Conservation (phyloP, 2,888 invertebrate species). For the Drosophila meridiana region DNA sequence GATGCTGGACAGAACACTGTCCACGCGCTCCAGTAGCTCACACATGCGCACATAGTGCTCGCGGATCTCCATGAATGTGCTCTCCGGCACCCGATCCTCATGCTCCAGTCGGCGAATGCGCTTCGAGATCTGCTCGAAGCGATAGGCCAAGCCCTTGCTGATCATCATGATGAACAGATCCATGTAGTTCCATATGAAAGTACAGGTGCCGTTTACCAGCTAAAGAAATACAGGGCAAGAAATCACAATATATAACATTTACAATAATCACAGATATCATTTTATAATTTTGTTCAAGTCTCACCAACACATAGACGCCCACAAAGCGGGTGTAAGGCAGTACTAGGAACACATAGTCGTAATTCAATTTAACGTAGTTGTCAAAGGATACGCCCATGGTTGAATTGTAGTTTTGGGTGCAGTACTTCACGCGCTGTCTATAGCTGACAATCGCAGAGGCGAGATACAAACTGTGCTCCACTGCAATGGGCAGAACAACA, state of each 20-base stretch:
- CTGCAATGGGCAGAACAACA: constrained; percentile 36
- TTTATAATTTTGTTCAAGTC: not conserved
- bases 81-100: constrained; percentile 77
- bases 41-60: constrained; percentile 89
- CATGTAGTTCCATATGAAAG: constrained; percentile 91
- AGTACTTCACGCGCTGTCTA: constrained; percentile 50
- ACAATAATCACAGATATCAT: not conserved
- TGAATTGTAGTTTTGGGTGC: constrained; percentile 58
- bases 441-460: constrained; percentile 68
- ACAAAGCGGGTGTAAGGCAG: constrained; percentile 63
- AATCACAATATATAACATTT: not conserved
- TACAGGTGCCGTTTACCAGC: constrained; percentile 82
- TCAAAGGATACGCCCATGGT: constrained; percentile 55
- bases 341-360: constrained; percentile 74
- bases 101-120: constrained; percentile 75
- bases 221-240: constrained; percentile 5
- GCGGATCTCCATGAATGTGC: constrained; percentile 88
- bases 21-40: constrained; percentile 87
- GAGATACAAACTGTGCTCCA: constrained; percentile 78
- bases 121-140: constrained; percentile 88
- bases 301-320: constrained; percentile 71
- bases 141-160: constrained; percentile 88
- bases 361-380: constrained; percentile 64
- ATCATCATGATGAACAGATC: constrained; percentile 90
- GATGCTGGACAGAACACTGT: constrained; percentile 88